A percentile compares a stretch with the other conserved stretches of the same genome.
phyloP scores from a whole-genome alignment of 2,888 invertebrate species.

The Anorthoa munda region DNA sequence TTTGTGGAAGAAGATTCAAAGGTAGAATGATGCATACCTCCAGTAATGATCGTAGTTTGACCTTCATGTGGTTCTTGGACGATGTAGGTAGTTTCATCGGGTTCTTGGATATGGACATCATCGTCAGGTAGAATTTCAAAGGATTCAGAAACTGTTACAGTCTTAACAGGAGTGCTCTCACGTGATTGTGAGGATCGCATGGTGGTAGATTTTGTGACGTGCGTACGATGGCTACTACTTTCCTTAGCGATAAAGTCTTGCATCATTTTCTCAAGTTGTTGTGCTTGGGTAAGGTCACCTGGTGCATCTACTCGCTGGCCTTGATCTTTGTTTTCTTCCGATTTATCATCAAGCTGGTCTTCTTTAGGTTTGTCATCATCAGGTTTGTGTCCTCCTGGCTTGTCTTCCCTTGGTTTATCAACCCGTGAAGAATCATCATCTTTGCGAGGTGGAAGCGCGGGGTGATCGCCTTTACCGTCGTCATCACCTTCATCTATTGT shows the following conservation, averaged over 20 bases:
- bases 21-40: conserved; percentile 75
- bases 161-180: conserved; percentile 70
- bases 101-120: conserved; percentile 49
- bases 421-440: conserved; percentile 50
- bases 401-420: conserved; percentile 52
- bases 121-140: conserved; percentile 66
- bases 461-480: conserved; percentile 72
- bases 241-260: conserved; percentile 80
- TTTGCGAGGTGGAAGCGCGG: conserved; percentile 67
- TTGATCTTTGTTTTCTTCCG: conserved; percentile 56
- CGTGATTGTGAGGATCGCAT: conserved; percentile 64
- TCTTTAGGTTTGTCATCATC: conserved; percentile 59
- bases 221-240: conserved; percentile 58
- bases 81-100: conserved; percentile 67
- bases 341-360: conserved; percentile 56
- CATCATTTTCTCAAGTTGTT: conserved; percentile 71
- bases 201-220: conserved; percentile 53
- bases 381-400: conserved; percentile 48
- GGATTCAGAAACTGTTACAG: conserved; percentile 69
- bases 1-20: conserved; percentile 77
- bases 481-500: conserved; percentile 76
- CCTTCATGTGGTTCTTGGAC: conserved; percentile 77
- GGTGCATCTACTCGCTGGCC: conserved; percentile 45
- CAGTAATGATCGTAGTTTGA: conserved; percentile 63
- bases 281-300: conserved; percentile 61